Evolutionary conservation across 1,140 invertebrate genomes (phyloP).

Genomic region (Bombus fervidus): DNA sequence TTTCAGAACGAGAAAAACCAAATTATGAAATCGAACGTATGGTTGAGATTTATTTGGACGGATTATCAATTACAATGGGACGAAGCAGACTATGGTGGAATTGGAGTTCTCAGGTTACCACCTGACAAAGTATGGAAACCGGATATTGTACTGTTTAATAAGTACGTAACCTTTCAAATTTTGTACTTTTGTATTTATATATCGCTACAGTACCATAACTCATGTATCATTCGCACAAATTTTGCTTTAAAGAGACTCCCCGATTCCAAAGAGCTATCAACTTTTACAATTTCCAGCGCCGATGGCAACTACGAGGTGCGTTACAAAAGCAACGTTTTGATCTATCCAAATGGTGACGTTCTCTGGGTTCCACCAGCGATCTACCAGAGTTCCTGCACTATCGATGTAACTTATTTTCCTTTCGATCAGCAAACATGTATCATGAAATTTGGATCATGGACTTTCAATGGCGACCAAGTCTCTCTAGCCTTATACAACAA

Average conservation of each 20-base stretch:
- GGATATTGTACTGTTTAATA: constrained; percentile 99
- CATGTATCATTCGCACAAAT: too few relatives aligned
- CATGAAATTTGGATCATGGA: constrained; percentile 99
- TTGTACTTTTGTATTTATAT: too few relatives aligned
- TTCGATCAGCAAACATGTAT: constrained; percentile 99
- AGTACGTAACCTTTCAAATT: constrained; percentile 87
- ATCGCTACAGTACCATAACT: too few relatives aligned
- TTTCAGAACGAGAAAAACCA: constrained; percentile 99
- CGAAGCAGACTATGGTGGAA: constrained; percentile 98
- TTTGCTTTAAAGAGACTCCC: too few relatives aligned
- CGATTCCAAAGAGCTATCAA: too few relatives aligned
- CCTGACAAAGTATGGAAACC: constrained; percentile 99
- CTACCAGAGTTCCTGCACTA: constrained; percentile 99
- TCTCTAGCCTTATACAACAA: constrained; percentile 96
- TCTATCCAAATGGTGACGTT: constrained; percentile 95
- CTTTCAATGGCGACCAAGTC: constrained; percentile 98
- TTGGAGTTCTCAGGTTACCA: constrained; percentile 95
- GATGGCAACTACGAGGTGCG: constrained; percentile 98
- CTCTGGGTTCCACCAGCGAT: constrained; percentile 99
- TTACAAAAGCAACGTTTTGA: constrained; percentile 98
- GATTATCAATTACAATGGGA: constrained; percentile 99
- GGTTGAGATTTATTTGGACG: constrained; percentile 97
- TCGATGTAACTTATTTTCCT: constrained; percentile 99
- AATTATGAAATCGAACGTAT: constrained; percentile 99
- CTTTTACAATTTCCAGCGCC: constrained; percentile 85